A percentile compares a stretch with the other conserved stretches of the same genome.
Conservation (phyloP, 2,113 vertebrate species). For the Anhinga anhinga region DNA sequence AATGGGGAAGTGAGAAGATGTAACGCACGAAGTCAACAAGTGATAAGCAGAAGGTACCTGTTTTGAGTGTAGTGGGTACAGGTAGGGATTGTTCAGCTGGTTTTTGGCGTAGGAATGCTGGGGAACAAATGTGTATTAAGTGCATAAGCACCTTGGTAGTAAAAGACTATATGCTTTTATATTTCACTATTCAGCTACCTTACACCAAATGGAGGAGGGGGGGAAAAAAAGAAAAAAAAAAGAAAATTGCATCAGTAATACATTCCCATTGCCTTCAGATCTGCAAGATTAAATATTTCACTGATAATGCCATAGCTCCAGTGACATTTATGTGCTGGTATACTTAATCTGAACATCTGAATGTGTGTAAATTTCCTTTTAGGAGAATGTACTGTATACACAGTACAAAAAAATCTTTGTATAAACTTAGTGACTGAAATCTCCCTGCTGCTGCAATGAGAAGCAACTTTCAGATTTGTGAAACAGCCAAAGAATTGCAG, state of each 20-base stretch:
- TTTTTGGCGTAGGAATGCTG: background rate
- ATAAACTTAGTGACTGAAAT: background rate
- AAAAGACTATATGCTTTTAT: background rate
- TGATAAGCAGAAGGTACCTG: background rate
- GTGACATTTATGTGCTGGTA: background rate
- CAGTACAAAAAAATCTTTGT: background rate
- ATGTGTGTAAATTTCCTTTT: background rate
- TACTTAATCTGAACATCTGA: background rate
- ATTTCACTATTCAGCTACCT: background rate
- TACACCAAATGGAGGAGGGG: background rate
- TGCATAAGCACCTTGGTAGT: background rate
- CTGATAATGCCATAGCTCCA: background rate
- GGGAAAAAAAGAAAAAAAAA: too few relatives aligned
- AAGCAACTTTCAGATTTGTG: background rate
- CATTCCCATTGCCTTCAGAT: background rate
- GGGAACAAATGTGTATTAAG: background rate
- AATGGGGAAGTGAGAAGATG: background rate
- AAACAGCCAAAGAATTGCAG: background rate
- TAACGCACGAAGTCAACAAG: accelerated
- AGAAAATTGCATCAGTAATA: background rate
- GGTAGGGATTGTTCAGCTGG: background rate
- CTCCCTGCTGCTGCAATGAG: background rate
- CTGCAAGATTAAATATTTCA: background rate
- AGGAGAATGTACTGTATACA: background rate
- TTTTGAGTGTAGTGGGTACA: background rate